Percentiles rank a stretch among this genome's conserved stretches.
phyloP scores from a whole-genome alignment of 2,888 invertebrate genomes.

The Elysia crispata region DNA sequence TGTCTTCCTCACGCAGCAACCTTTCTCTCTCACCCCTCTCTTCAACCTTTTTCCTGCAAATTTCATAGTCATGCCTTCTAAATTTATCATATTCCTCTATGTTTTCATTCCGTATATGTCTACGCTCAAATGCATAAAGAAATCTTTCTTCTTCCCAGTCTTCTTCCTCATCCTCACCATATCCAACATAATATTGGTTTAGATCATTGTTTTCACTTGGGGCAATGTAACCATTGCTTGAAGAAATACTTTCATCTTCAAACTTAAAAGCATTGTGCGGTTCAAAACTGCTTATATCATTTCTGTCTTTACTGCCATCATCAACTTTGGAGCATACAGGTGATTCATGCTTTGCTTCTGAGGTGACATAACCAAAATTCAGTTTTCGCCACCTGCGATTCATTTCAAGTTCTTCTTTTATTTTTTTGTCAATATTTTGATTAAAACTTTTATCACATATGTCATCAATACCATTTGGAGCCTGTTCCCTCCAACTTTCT shows the following conservation, averaged over 20 bases:
- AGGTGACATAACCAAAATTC: not conserved
- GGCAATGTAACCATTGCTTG: not conserved
- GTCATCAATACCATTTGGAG: not conserved
- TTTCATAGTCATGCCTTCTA: not conserved
- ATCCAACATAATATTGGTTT: not conserved
- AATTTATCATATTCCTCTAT: slow-evolving; percentile 18
- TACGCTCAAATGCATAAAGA: slow-evolving; percentile 32
- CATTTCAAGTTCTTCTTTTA: not conserved
- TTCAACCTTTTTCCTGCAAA: slow-evolving; percentile 18
- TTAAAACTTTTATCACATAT: no score
- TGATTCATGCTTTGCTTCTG: not conserved
- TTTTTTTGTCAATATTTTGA: not conserved
- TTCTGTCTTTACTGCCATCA: not conserved
- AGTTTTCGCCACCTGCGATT: not conserved
- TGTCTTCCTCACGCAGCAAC: slow-evolving; percentile 11
- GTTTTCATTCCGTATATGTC: slow-evolving; percentile 10
- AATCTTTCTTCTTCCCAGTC: slow-evolving; percentile 41
- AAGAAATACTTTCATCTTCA: not conserved
- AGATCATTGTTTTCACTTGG: not conserved
- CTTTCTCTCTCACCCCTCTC: slow-evolving; percentile 9
- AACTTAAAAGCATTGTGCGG: not conserved
- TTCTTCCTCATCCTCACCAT: slow-evolving; percentile 5
- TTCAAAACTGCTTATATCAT: not conserved
- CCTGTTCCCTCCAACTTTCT: not conserved
- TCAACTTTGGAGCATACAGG: not conserved